Conservation (phyloP, 2,113 vertebrate species). For the Eira barbara region DNA sequence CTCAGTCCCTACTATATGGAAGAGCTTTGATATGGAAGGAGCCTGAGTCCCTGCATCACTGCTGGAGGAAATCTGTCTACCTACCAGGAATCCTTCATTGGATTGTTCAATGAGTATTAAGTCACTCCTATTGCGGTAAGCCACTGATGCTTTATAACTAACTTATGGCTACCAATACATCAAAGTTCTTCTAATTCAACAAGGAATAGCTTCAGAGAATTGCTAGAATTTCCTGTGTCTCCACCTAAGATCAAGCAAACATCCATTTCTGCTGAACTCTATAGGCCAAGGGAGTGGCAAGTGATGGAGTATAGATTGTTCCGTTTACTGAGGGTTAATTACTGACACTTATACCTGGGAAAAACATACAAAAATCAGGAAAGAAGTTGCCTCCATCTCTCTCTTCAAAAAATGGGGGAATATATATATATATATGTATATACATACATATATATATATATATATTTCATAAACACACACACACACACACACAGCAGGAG, state of each 20-base stretch:
- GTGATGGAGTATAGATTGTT: not conserved
- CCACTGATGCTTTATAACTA: not conserved
- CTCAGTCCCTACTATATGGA: not conserved
- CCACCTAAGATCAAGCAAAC: not conserved
- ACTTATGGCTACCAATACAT: not conserved
- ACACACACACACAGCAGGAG: not conserved
- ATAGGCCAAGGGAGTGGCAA: not conserved
- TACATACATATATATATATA: too few species aligned
- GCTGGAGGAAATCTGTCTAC: not conserved
- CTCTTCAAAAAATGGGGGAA: not conserved
- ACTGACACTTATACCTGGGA: not conserved
- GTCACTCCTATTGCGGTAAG: not conserved
- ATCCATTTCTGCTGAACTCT: not conserved
- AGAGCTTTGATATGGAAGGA: not conserved
- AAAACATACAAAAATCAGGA: not conserved
- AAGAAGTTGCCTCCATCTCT: not conserved
- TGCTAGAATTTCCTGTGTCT: not conserved
- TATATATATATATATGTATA: too few species aligned
- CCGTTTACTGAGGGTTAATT: not conserved
- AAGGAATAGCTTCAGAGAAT: not conserved
- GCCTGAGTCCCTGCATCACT: not conserved
- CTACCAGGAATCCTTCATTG: not conserved
- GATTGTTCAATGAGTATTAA: not conserved
- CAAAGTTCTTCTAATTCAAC: not conserved
- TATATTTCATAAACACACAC: too few species aligned